phyloP scores from a whole-genome alignment of 2,797 vertebrate genomes.

The Gastrophryne carolinensis region DNA sequence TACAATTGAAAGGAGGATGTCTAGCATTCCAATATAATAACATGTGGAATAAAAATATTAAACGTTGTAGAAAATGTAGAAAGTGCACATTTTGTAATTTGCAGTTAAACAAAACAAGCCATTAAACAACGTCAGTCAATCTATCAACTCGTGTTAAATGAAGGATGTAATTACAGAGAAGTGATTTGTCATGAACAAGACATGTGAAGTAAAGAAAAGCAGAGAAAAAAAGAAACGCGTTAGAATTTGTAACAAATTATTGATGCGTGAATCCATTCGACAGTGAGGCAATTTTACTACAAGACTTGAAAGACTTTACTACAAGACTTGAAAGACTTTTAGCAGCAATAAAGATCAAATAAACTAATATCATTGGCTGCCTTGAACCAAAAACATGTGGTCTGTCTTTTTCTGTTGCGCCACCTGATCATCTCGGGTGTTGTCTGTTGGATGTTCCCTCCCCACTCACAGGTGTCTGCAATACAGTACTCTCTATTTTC shows the following conservation, averaged over 20 bases:
- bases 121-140: background rate
- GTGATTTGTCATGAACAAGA: background rate
- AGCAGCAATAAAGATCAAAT: no score
- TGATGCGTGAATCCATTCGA: background rate
- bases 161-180: background rate
- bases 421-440: no score
- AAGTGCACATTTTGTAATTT: background rate
- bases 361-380: no score
- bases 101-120: background rate
- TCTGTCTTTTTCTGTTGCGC: no score
- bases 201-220: background rate
- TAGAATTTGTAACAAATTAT: background rate
- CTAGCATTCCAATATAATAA: background rate
- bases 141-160: background rate
- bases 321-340: no score
- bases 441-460: no score
- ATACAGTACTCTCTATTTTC: no score
- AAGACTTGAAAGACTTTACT: no score
- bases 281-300: background rate
- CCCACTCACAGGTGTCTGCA: no score
- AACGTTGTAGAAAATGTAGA: background rate
- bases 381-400: no score
- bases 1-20: background rate
- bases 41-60: no score
- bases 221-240: background rate